Evolutionary conservation across 1,140 invertebrate genomes (phyloP), one percentile per base, ranked within the genome.

Genomic region (Cydia splendana): DNA sequence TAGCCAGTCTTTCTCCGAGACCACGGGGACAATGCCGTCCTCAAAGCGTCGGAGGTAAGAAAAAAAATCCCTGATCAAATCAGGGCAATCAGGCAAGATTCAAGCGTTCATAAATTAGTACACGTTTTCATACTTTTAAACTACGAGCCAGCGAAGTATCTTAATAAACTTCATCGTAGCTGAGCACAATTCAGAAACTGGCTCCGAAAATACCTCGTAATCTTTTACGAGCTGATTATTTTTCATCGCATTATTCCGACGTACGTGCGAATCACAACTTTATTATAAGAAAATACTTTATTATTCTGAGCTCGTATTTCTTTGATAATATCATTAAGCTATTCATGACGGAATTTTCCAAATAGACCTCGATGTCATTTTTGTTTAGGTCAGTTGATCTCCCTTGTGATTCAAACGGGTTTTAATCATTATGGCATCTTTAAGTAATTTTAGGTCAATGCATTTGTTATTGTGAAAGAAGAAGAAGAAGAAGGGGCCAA

Each of bases 151-250:
- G 57, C n/a, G 3, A 15, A 48, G 45, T 48, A 62, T 62, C 57
- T 62, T 62, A 57, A 57, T 57, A 62, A 62, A 62, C 57, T 53
- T 53, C 15, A 53, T 53, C 51, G n/a, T 18, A n/a, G 53, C 53
- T 13, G 53, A 57, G n/a, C 53, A 20, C 53, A 7, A 18, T 18
- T 57, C n/a, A 57, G 48, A 51, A 51, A 51, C 53, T 18, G 53
- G 57, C 57, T 62, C 20, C 57, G 20, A 62, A 69, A 38, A 30
- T 42, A 69, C 30, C 65, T 69, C 65, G 38, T 69, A 69, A 69
- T 34, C 28, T 69, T 69, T 69, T 34, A 69, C 65, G 65, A 69
- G 65, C 30, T 69, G 65, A 69, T 69, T 69, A 69, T 69, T 69
- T 69, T 69, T 34, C 57, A 62, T 24, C 57, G 57, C 20, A 62